Conservation (phyloP, 2,797 vertebrate species). For the Danio kyathit region DNA sequence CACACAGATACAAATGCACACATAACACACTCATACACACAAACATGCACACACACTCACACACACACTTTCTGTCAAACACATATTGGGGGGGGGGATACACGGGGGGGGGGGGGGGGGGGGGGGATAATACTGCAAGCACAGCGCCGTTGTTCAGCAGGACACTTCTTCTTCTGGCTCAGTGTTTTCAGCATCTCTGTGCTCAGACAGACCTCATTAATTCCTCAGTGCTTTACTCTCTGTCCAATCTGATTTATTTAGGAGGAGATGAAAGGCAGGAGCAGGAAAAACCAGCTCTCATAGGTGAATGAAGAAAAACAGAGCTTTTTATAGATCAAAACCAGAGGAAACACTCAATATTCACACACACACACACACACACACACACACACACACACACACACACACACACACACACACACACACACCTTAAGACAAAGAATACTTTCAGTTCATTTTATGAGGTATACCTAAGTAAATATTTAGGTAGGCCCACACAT, state of each 20-base stretch:
- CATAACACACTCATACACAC: too few species aligned
- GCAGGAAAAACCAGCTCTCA: slow-evolving; percentile 32
- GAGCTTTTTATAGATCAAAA: slow-evolving; percentile 35
- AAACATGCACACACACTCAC: too few species aligned
- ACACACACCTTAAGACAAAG: too few species aligned
- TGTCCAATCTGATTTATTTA: slow-evolving; percentile 61
- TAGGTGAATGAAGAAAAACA: not conserved
- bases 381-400: slow-evolving; percentile 13
- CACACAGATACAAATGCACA: too few species aligned
- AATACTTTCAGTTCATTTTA: too few species aligned
- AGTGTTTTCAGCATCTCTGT: slow-evolving; percentile 21
- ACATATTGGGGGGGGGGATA: too few species aligned
- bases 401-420: not conserved
- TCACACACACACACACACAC: not conserved
- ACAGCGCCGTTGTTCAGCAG: too few species aligned
- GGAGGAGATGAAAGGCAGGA: slow-evolving; percentile 55
- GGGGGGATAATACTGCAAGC: too few species aligned
- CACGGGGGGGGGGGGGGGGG: too few species aligned
- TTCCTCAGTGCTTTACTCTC: slow-evolving; percentile 54
- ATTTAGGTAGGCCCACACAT: too few species aligned
- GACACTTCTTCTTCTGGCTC: not conserved
- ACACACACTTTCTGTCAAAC: too few species aligned
- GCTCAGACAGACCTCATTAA: slow-evolving; percentile 29
- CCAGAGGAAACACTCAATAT: slow-evolving; percentile 29
- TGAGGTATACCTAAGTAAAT: too few species aligned